Percentiles rank a stretch among this genome's conserved stretches.
phyloP scores from a whole-genome alignment of 2,888 invertebrate species.

The Eristalinus aeneus region DNA sequence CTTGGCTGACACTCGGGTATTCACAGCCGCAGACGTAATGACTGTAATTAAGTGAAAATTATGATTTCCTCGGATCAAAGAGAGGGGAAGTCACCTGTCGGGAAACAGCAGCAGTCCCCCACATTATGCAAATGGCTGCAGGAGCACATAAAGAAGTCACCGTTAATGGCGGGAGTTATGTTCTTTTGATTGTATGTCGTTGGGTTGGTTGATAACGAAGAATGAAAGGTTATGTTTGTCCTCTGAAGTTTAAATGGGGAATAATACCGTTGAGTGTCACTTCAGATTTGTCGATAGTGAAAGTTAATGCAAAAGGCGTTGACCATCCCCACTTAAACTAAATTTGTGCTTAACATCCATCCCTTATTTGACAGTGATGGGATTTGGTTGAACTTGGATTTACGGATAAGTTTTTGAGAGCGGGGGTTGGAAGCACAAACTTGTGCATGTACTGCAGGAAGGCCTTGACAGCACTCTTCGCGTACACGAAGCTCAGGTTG shows the following conservation, averaged over 20 bases:
- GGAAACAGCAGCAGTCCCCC: slow-evolving; percentile 15
- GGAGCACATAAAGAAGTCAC: slow-evolving; percentile 30
- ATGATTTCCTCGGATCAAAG: slow-evolving; percentile 55
- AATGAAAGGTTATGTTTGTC: background rate
- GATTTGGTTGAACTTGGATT: no score
- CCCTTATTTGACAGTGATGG: no score
- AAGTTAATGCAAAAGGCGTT: no score
- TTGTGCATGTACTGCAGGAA: no score
- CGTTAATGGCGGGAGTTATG: slow-evolving; percentile 22
- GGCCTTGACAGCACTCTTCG: no score
- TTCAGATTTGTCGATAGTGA: background rate
- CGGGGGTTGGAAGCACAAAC: no score
- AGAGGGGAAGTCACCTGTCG: slow-evolving; percentile 24
- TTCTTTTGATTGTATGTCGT: slow-evolving; percentile 26
- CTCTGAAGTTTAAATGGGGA: background rate
- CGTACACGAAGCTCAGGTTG: no score
- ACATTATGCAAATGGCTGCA: slow-evolving; percentile 20
- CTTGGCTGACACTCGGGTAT: slow-evolving; percentile 40
- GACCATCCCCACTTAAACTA: no score
- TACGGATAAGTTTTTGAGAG: no score
- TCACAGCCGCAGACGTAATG: slow-evolving; percentile 51
- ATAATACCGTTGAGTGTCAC: background rate
- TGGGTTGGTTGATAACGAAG: background rate
- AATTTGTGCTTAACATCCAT: no score
- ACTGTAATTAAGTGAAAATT: slow-evolving; percentile 68